A percentile compares a stretch with the other conserved stretches of the same genome.
These are phyloP conservation scores for Drosophila eugracilis DNA, from an alignment of 1,140 invertebrate species.

Conservation along the genomic window DNA sequence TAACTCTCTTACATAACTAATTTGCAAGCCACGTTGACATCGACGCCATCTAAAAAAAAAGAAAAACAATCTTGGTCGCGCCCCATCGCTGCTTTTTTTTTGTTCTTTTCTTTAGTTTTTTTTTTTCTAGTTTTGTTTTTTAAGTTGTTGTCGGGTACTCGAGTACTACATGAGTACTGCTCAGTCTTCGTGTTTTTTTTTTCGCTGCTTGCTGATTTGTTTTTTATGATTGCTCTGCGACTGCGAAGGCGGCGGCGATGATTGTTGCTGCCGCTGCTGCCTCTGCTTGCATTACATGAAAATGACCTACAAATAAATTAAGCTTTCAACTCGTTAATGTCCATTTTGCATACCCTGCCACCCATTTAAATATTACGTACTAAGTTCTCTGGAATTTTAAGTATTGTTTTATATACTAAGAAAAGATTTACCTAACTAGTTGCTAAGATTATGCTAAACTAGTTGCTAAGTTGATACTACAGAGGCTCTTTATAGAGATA, in stretches of 20 bases:
- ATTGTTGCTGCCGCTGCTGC: slow-evolving; percentile 35
- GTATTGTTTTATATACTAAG: not conserved
- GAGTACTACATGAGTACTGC: slow-evolving; percentile 18
- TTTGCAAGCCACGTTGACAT: slow-evolving; percentile 57
- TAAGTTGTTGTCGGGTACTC: slow-evolving; percentile 15
- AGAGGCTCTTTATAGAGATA: no score
- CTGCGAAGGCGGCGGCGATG: slow-evolving; percentile 24
- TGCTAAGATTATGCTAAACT: no score
- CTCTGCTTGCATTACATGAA: slow-evolving; percentile 67
- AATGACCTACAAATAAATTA: slow-evolving; percentile 77
- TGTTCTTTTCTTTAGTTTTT: slow-evolving; percentile 8
- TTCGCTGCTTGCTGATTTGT: slow-evolving; percentile 40
- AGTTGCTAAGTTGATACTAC: no score
- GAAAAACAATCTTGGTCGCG: slow-evolving; percentile 25
- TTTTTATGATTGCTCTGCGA: slow-evolving; percentile 57
- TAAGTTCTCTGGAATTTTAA: no score
- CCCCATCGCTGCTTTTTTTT: slow-evolving; percentile 3
- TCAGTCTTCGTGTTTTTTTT: slow-evolving; percentile 2
- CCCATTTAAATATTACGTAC: not conserved
- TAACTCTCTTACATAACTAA: slow-evolving; percentile 63
- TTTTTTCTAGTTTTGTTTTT: not conserved
- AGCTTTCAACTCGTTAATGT: slow-evolving; percentile 51
- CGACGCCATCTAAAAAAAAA: slow-evolving; percentile 45
- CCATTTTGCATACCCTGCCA: slow-evolving; percentile 25
- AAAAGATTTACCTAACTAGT: no score